Percentiles rank a stretch among this genome's conserved stretches.
These are phyloP conservation scores for Lysiphlebus fabarum DNA, from an alignment of 1,140 invertebrate genomes.

Conservation along the genomic window DNA sequence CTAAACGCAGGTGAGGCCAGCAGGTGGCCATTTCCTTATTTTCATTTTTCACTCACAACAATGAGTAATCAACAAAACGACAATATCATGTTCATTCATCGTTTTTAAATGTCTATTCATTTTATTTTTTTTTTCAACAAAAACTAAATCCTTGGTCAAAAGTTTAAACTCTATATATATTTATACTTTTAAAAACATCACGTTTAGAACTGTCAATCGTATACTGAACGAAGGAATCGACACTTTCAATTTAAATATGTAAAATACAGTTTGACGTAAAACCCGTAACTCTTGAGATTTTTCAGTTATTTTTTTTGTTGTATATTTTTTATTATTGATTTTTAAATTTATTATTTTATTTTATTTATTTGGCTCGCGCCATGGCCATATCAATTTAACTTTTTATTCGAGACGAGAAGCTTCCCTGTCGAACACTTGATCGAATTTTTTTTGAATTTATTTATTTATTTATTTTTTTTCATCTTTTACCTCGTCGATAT, in stretches of 20 bases:
- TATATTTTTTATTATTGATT: too few relatives aligned
- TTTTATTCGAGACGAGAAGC: constrained; percentile 30
- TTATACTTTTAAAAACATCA: not conserved
- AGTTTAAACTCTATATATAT: too few relatives aligned
- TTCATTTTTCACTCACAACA: too few relatives aligned
- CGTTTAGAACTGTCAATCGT: constrained; percentile 34
- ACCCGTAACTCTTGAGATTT: constrained; percentile 27
- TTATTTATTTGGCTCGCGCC: constrained; percentile 13
- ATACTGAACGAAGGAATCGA: constrained; percentile 39
- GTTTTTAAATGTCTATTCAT: too few relatives aligned
- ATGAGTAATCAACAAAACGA: too few relatives aligned
- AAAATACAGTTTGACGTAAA: constrained; percentile 38
- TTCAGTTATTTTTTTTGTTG: constrained; percentile 24
- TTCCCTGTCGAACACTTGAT: constrained; percentile 33
- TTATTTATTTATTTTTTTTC: too few relatives aligned
- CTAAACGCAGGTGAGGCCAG: constrained; percentile 3
- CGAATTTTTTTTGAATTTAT: constrained; percentile 22
- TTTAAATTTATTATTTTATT: constrained; percentile 13
- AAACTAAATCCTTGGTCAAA: too few relatives aligned
- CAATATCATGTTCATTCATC: not conserved
- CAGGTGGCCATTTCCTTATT: not conserved
- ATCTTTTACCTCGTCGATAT: constrained; percentile 1
- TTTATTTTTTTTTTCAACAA: too few relatives aligned
- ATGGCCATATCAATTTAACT: constrained; percentile 43
- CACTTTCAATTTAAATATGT: constrained; percentile 50